Base-by-base conservation (phyloP, 2,888 invertebrate species). In the Alviniconcha strummeri region DNA sequence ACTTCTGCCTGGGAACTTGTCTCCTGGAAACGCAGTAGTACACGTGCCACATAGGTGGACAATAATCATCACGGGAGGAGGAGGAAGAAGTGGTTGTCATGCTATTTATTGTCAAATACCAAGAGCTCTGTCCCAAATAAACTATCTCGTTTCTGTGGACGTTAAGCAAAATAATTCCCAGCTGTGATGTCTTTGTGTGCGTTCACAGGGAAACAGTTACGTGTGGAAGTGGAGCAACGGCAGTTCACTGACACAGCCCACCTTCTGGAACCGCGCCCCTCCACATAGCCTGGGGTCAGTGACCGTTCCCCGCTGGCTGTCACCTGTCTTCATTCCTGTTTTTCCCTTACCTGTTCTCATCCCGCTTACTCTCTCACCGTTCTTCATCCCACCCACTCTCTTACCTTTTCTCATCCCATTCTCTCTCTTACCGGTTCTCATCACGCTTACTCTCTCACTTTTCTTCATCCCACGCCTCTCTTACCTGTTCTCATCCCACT, bases 161-260 rank as follows among this genome's bases (percentile, higher is more conserved):
- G 36, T 36, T 36, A 36, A 36, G 36, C 3, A 36, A 36, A 36
- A 36, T 36, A 3, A 36, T 36, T 36, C 36, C 36, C 36, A 36
- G 36, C 36, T 36, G 36, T 36, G 36, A 36, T 36, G 60, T 60
- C 60, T 4, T 11, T 60, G 60, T 11, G 8, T 60, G 60, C 13
- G 60, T 60, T 8, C 3, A 60, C 78, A 78, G 78, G 78, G 78
- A 52, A 13, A 64, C 64, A 78, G 36, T 15, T 78, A 78, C 78
- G 13, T 19, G 9, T 78, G 78, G 78, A 17, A 19, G 52, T 78
- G 78, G 78, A 60, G 36, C 64, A 78, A 78, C 52, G 78, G 78
- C 36, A 78, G 57, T 4, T 5, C 36, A 3, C 60, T 78, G 36
- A 19, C 36, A 11, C 56, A 19, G 1, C 78, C 78, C 11, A 64